Conservation (phyloP, 1,140 invertebrate genomes). For the Diplogasteroides magnus region DNA sequence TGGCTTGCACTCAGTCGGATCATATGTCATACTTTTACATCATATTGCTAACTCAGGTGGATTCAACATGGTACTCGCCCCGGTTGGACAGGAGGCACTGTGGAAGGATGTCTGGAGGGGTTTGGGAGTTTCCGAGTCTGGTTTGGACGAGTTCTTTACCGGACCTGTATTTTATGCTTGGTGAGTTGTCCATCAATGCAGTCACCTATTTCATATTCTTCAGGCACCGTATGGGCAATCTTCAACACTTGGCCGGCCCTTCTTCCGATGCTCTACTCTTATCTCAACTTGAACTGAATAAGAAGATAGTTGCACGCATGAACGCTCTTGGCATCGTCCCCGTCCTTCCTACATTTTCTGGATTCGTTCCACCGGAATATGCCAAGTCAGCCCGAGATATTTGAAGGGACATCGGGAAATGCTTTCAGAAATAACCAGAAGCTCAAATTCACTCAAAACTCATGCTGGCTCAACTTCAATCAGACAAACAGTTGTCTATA, state of each 20-base stretch:
- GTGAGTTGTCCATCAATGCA: background rate
- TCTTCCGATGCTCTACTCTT: conserved; percentile 15
- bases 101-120: conserved; percentile 17
- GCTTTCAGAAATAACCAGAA: background rate
- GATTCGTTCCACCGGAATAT: conserved; percentile 20
- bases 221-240: conserved; percentile 29
- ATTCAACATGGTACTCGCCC: conserved; percentile 21
- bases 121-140: conserved; percentile 14
- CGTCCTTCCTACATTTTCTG: conserved; percentile 26
- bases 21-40: background rate
- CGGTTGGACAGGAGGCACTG: conserved; percentile 25
- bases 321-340: conserved; percentile 17
- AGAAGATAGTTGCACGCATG: conserved; percentile 16
- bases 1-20: conserved; percentile 26
- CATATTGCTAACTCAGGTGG: conserved; percentile 16
- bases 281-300: conserved; percentile 17
- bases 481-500: conserved; percentile 11
- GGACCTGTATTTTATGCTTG: conserved; percentile 22
- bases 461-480: conserved; percentile 23
- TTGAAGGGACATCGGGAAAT: background rate
- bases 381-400: background rate
- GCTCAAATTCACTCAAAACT: conserved; percentile 3
- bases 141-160: conserved; percentile 18
- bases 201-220: background rate
- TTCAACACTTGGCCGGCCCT: conserved; percentile 17